A percentile compares a stretch with the other conserved stretches of the same genome.
phyloP scores from a whole-genome alignment of 2,888 invertebrate species.

The Aphelenchoides bicaudatus region DNA sequence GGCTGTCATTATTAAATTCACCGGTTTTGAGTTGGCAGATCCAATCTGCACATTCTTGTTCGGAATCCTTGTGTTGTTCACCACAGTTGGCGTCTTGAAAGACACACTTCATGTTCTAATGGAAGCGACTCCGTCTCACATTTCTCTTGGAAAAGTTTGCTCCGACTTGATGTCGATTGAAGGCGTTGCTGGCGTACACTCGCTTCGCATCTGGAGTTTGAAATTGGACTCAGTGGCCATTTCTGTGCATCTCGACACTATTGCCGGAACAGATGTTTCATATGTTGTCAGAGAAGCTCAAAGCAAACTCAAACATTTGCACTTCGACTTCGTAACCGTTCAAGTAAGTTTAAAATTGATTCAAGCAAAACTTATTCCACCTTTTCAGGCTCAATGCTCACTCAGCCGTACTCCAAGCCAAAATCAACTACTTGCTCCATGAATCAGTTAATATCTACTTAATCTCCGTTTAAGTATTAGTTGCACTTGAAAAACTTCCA shows the following conservation, averaged over 20 bases:
- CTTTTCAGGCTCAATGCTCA: too few species aligned
- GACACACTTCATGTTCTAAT: slow-evolving; percentile 50
- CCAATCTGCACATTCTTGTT: slow-evolving; percentile 96
- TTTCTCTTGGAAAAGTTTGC: slow-evolving; percentile 72
- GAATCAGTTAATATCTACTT: too few species aligned
- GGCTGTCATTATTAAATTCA: slow-evolving; percentile 73
- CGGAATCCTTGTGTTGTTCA: slow-evolving; percentile 70
- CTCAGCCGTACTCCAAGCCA: too few species aligned
- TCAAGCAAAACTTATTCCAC: too few species aligned
- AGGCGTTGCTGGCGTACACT: slow-evolving; percentile 87
- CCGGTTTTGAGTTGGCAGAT: slow-evolving; percentile 78
- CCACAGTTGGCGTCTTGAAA: slow-evolving; percentile 49
- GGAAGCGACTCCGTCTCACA: slow-evolving; percentile 64
- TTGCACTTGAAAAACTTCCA: too few species aligned
- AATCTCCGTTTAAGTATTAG: too few species aligned
- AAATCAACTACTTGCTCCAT: too few species aligned
- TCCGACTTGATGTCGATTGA: slow-evolving; percentile 77
- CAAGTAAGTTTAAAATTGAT: too few species aligned
- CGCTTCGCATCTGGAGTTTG: slow-evolving; percentile 87
- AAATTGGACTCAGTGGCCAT: slow-evolving; percentile 91
- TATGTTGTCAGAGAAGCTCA: slow-evolving; percentile 30
- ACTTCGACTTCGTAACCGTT: slow-evolving; percentile 37
- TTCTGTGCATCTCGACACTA: slow-evolving; percentile 84
- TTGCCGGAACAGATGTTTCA: slow-evolving; percentile 27
- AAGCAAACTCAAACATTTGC: slow-evolving; percentile 32